Evolutionary conservation across 2,888 invertebrate genomes (phyloP).

Genomic region (Aricia artaxerxes): DNA sequence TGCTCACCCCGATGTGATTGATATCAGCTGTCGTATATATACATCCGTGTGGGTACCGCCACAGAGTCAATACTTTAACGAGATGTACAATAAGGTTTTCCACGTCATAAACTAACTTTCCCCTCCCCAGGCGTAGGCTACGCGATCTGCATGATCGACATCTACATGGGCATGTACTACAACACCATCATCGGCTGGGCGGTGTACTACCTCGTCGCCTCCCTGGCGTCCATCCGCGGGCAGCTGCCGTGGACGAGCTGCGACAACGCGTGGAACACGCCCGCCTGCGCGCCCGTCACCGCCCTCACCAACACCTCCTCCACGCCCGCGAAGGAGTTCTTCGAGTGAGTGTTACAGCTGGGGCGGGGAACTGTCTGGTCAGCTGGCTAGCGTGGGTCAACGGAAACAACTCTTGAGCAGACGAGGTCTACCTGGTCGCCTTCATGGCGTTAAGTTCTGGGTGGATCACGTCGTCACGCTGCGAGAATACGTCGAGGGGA

Average conservation of each 20-base stretch:
- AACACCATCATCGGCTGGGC: slow-evolving; percentile 99
- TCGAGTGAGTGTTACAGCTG: slow-evolving; percentile 83
- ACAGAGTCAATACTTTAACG: not conserved
- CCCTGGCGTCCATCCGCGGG: slow-evolving; percentile 88
- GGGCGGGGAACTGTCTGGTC: not conserved
- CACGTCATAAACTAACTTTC: not conserved
- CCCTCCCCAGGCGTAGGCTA: slow-evolving; percentile 91
- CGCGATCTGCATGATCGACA: slow-evolving; percentile 96
- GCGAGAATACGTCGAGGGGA: too few species aligned
- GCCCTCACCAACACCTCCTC: slow-evolving; percentile 79
- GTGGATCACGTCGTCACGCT: too few species aligned
- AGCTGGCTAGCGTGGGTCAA: too few species aligned
- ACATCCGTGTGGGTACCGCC: too few species aligned
- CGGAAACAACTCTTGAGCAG: too few species aligned
- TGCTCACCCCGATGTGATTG: too few species aligned
- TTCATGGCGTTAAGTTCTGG: too few species aligned
- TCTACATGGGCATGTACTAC: slow-evolving; percentile 98
- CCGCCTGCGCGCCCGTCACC: slow-evolving; percentile 85
- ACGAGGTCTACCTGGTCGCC: too few species aligned
- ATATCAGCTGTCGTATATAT: too few species aligned
- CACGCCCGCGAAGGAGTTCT: slow-evolving; percentile 93
- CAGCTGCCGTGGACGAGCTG: slow-evolving; percentile 94
- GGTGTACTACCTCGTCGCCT: slow-evolving; percentile 92
- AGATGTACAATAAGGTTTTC: not conserved
- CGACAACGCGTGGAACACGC: slow-evolving; percentile 92